Percentiles rank a stretch among this genome's conserved stretches.
Evolutionary conservation across 2,797 vertebrate genomes (phyloP).

Genomic region (Hyperoplus lanceolatus): DNA sequence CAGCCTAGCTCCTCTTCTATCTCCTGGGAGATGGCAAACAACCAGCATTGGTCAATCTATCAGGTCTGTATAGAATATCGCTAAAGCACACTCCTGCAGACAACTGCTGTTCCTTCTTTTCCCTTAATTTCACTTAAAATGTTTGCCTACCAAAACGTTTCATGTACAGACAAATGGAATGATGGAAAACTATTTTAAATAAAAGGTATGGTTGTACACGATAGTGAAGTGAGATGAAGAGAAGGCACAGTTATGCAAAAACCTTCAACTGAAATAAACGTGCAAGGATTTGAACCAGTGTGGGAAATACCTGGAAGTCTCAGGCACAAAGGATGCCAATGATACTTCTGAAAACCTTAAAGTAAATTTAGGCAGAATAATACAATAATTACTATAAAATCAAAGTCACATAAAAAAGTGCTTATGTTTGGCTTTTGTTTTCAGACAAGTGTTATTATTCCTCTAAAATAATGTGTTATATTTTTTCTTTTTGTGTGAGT

Average conservation of each 20-base stretch:
- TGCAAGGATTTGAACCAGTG: slow-evolving; percentile 50
- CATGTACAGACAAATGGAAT: neutral
- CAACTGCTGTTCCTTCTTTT: slow-evolving; percentile 52
- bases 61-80: slow-evolving; percentile 18
- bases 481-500: too few relatives aligned
- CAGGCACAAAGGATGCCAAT: neutral
- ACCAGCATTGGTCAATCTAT: slow-evolving; percentile 67
- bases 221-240: slow-evolving; percentile 66
- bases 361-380: neutral
- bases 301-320: slow-evolving; percentile 4
- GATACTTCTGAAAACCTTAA: neutral
- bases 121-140: slow-evolving; percentile 57
- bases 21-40: slow-evolving; percentile 91
- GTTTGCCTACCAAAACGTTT: slow-evolving; percentile 3
- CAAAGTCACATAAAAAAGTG: neutral
- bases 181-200: neutral
- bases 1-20: slow-evolving; percentile 93
- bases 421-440: neutral
- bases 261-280: slow-evolving; percentile 28
- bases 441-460: too few relatives aligned
- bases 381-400: neutral
- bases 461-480: too few relatives aligned
- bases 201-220: neutral
- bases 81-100: slow-evolving; percentile 28
- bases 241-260: slow-evolving; percentile 46